These are phyloP conservation scores for Amblyraja radiata DNA, from an alignment of 2,797 vertebrate species.

Conservation along the genomic window DNA sequence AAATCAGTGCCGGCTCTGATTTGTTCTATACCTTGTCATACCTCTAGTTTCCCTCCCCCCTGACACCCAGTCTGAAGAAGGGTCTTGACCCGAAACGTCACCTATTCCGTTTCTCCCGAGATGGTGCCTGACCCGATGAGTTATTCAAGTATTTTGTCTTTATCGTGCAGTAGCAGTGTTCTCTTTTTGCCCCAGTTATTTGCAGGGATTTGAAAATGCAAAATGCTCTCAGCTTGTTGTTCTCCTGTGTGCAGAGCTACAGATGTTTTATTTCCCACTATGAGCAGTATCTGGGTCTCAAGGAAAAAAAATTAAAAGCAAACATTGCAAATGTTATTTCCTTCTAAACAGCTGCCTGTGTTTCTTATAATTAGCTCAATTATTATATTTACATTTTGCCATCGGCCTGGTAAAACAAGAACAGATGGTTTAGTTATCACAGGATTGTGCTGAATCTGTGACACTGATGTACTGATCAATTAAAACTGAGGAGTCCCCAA, in stretches of 20 bases:
- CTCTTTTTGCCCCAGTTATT: neutral
- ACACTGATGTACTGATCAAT: neutral
- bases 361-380: slow-evolving; percentile 11
- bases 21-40: no score
- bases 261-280: neutral
- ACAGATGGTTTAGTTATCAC: neutral
- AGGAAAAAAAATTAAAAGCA: neutral
- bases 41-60: no score
- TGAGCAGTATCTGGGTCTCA: neutral
- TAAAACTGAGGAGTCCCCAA: neutral
- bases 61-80: no score
- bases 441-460: neutral
- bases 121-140: no score
- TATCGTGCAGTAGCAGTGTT: no score
- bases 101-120: no score
- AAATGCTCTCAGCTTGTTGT: neutral
- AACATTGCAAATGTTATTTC: neutral
- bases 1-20: no score
- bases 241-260: neutral
- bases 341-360: slow-evolving; percentile 13
- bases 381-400: slow-evolving; percentile 28
- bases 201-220: neutral
- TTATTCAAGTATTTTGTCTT: no score
- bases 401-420: neutral
- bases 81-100: no score